phyloP scores from a whole-genome alignment of 2,888 invertebrate genomes.

The Osmoderma eremita region DNA sequence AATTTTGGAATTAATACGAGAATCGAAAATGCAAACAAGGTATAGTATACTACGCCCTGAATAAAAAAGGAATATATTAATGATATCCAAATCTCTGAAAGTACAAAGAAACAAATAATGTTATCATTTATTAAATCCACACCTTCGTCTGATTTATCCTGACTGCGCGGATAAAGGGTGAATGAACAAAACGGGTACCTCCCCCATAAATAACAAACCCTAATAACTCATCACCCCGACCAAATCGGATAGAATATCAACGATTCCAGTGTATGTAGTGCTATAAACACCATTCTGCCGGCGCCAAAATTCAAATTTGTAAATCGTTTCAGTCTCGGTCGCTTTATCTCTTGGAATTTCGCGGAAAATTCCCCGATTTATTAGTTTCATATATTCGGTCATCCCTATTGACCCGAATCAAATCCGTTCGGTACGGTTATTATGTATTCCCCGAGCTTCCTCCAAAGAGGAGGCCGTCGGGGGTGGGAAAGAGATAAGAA shows the following conservation, averaged over 20 bases:
- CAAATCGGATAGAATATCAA: not conserved
- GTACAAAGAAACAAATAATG: too few relatives aligned
- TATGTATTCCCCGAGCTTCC: not conserved
- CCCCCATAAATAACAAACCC: not conserved
- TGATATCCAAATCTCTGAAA: too few relatives aligned
- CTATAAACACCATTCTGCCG: not conserved
- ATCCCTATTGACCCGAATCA: slow-evolving; percentile 14
- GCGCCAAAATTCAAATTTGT: slow-evolving; percentile 7
- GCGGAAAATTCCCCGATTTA: slow-evolving; percentile 7
- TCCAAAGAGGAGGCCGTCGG: too few relatives aligned
- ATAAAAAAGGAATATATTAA: too few relatives aligned
- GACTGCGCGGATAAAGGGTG: too few relatives aligned
- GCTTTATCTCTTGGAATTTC: slow-evolving; percentile 12
- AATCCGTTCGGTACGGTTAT: not conserved
- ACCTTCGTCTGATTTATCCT: too few relatives aligned
- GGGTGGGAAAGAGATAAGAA: not conserved
- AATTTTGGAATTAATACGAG: too few relatives aligned
- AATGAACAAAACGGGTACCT: too few relatives aligned
- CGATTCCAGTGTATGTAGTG: not conserved
- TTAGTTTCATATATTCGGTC: slow-evolving; percentile 17
- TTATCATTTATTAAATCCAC: too few relatives aligned
- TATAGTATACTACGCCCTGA: too few relatives aligned
- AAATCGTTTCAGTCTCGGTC: not conserved
- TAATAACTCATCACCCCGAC: slow-evolving; percentile 9
- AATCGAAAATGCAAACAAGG: too few relatives aligned